Evolutionary conservation across 2,113 vertebrate species (phyloP).

Genomic region (Thunnus thynnus): DNA sequence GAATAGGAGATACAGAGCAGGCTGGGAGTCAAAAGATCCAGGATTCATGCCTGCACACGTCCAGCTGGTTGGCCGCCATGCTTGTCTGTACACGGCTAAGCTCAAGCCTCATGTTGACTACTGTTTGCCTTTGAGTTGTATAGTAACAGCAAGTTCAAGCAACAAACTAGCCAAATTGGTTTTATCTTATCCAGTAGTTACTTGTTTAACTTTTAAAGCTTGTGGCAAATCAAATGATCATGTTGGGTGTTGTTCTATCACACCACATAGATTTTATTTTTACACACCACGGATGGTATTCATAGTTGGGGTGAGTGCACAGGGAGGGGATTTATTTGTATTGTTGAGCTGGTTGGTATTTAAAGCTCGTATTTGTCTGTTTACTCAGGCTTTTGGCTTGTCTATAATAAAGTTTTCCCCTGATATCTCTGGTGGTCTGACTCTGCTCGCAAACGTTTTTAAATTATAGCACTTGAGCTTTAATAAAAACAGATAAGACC

Average conservation of each 20-base stretch:
- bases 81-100: not conserved
- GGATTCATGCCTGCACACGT: constrained; percentile 8
- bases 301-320: not conserved
- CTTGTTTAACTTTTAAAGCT: not conserved
- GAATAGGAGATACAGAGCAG: not conserved
- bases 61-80: not conserved
- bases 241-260: not conserved
- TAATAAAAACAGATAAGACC: not conserved
- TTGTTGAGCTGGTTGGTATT: constrained; percentile 1
- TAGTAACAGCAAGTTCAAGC: not conserved
- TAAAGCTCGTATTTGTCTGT: not conserved
- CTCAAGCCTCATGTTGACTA: not conserved
- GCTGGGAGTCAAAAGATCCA: not conserved
- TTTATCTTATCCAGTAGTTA: not conserved
- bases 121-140: not conserved
- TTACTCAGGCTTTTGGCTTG: not conserved
- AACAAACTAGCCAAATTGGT: not conserved
- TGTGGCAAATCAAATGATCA: not conserved
- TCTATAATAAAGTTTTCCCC: not conserved
- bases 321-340: constrained; percentile 10
- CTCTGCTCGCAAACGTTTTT: not conserved
- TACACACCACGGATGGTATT: not conserved
- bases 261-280: not conserved
- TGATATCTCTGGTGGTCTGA: not conserved
- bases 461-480: not conserved